Conservation (phyloP, 1,140 invertebrate genomes). For the Papilio polyxenes region DNA sequence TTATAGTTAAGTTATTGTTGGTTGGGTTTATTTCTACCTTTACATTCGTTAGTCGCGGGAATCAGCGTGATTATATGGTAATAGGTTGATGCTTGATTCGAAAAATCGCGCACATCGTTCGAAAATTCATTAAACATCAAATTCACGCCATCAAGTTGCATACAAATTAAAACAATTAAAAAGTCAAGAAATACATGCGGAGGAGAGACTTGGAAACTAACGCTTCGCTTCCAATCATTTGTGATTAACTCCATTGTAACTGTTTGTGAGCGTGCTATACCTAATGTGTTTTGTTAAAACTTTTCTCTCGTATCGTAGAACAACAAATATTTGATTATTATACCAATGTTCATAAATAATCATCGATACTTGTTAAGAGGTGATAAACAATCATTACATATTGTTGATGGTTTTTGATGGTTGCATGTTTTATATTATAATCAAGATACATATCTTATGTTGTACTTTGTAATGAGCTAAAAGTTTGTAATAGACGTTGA, state of each 20-base stretch:
- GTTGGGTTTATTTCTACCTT: background rate
- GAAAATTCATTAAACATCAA: constrained; percentile 2
- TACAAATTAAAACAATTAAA: background rate
- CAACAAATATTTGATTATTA: background rate
- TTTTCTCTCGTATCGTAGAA: constrained; percentile 6
- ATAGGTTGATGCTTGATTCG: constrained; percentile 37
- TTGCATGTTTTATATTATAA: background rate
- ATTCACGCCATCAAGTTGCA: constrained; percentile 25
- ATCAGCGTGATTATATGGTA: constrained; percentile 23
- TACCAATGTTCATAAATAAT: constrained; percentile 5
- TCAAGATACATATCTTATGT: background rate
- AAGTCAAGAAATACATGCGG: constrained; percentile 33
- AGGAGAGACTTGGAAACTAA: constrained; percentile 51
- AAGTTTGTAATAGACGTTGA: background rate
- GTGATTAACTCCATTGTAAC: constrained; percentile 51
- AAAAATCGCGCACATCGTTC: background rate
- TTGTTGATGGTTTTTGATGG: background rate
- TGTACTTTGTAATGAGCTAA: background rate
- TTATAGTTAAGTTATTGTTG: background rate
- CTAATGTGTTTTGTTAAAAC: constrained; percentile 44
- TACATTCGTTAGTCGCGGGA: background rate
- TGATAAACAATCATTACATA: background rate
- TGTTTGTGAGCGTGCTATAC: constrained; percentile 76
- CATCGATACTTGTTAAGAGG: background rate
- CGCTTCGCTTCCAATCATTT: constrained; percentile 59